Percentiles rank a stretch among this genome's conserved stretches.
Evolutionary conservation across 2,797 vertebrate genomes (phyloP).

Genomic region (Melanotaenia maccullochi): DNA sequence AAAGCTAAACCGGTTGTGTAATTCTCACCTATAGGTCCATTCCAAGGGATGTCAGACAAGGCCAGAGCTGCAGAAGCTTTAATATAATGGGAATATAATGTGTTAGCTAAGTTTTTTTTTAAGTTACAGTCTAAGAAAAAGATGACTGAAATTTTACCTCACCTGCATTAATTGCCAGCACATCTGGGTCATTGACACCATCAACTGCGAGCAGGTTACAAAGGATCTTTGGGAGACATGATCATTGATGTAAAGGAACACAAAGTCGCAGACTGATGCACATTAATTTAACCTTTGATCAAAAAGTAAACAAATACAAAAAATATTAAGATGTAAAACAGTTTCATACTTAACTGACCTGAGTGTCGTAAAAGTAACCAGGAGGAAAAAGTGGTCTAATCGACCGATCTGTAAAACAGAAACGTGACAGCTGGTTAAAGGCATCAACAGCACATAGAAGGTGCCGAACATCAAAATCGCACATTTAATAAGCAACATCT

Average conservation of each 20-base stretch:
- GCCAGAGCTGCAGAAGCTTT: slow-evolving; percentile 94
- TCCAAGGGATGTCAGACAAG: slow-evolving; percentile 97
- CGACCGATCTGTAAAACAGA: slow-evolving; percentile 87
- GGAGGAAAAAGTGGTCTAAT: slow-evolving; percentile 94
- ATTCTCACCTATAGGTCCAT: slow-evolving; percentile 92
- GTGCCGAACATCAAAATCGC: neutral
- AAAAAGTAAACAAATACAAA: neutral
- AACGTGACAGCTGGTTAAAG: slow-evolving; percentile 14
- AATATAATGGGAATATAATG: slow-evolving; percentile 29
- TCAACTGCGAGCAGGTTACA: slow-evolving; percentile 98
- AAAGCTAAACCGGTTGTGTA: neutral
- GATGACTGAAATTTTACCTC: slow-evolving; percentile 44
- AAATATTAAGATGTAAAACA: neutral
- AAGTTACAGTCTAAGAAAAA: neutral
- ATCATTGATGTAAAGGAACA: neutral
- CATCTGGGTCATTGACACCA: slow-evolving; percentile 93
- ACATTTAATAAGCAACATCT: neutral
- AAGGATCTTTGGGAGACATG: slow-evolving; percentile 66
- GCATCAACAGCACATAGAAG: neutral
- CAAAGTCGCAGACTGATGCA: too few species aligned
- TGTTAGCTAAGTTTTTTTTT: slow-evolving; percentile 2
- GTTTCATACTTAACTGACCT: slow-evolving; percentile 80
- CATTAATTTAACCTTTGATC: neutral
- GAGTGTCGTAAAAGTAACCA: slow-evolving; percentile 98
- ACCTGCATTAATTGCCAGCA: slow-evolving; percentile 98